Conservation (phyloP, 2,113 vertebrate species). For the Puntigrus tetrazona region DNA sequence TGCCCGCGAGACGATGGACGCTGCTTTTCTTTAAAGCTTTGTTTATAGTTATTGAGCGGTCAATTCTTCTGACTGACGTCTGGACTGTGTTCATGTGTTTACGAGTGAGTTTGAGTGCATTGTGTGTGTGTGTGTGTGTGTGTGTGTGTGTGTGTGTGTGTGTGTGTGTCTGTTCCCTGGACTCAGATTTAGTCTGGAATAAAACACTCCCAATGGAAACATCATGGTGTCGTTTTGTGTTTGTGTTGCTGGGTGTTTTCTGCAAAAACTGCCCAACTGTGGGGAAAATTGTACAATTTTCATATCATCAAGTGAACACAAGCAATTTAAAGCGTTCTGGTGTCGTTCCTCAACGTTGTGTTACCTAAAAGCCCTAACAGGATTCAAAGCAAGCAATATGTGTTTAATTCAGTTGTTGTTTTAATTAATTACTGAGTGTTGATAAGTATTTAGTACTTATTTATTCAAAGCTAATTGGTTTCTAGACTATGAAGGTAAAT, state of each 20-base stretch:
- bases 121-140: not conserved
- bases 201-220: conserved; percentile 15
- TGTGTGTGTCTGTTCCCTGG: not conserved
- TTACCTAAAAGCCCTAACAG: not conserved
- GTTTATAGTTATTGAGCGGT: conserved; percentile 72
- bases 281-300: not conserved
- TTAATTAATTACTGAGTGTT: no score
- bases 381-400: no score
- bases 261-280: not conserved
- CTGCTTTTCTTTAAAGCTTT: conserved; percentile 83
- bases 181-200: conserved; percentile 21
- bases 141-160: not conserved
- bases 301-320: not conserved
- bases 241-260: not conserved
- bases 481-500: no score
- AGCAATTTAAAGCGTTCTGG: not conserved
- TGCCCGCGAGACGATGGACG: conserved; percentile 1
- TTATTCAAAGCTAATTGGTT: no score
- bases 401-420: no score
- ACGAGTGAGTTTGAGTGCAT: not conserved
- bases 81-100: conserved; percentile 45
- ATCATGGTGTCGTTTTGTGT: not conserved
- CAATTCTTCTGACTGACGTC: conserved; percentile 81
- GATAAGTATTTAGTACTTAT: no score
- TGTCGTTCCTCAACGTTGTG: not conserved